Conservation (phyloP, 2,888 invertebrate genomes). For the Noctua janthina region DNA sequence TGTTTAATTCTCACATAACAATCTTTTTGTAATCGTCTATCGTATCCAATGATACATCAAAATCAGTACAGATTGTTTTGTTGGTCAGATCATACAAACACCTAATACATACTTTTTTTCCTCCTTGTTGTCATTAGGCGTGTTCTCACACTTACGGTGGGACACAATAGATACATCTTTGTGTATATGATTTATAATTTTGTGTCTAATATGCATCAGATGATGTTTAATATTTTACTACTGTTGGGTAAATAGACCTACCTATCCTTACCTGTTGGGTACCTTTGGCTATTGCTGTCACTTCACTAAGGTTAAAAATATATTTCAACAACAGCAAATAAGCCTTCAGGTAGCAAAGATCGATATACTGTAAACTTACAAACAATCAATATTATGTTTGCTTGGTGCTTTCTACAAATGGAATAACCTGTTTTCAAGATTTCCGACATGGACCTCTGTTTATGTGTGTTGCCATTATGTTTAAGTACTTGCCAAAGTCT, state of each 20-base stretch:
- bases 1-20: neutral
- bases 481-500: neutral
- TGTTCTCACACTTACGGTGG: conserved; percentile 33
- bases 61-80: neutral
- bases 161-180: conserved; percentile 21
- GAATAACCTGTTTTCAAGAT: neutral
- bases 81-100: neutral
- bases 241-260: neutral
- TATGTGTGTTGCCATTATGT: neutral
- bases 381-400: neutral
- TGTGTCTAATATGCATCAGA: neutral
- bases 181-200: conserved; percentile 11
- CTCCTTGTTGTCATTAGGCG: conserved; percentile 47
- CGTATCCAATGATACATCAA: neutral
- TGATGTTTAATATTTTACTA: neutral
- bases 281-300: neutral
- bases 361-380: neutral
- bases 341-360: neutral
- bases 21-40: neutral
- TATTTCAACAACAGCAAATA: neutral
- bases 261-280: neutral
- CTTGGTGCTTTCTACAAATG: neutral
- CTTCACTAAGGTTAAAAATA: neutral
- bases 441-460: neutral
- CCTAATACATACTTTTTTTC: conserved; percentile 18